Base-by-base conservation (phyloP, 1,140 invertebrate genomes). In the Colletes latitarsis region DNA sequence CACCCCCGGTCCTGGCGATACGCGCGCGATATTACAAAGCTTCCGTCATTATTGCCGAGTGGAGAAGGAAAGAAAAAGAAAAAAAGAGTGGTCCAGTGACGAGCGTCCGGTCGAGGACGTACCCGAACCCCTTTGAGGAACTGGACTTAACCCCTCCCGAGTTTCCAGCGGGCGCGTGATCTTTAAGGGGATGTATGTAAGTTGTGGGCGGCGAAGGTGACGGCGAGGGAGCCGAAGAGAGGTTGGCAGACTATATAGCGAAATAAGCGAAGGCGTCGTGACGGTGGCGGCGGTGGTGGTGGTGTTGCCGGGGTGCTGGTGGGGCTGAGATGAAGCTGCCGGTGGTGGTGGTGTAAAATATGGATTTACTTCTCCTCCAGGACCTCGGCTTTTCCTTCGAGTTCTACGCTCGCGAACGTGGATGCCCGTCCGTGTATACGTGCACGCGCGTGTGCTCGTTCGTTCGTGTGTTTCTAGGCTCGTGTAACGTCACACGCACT, bases 311-410 rank as follows among this genome's bases (percentile, higher is more conserved):
- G 52, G 81, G 41, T 52, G 41, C n/a, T 67, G 41, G 53, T 68
- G 60, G 64, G 57, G 79, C 39, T 39, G 73, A 55, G 62, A 46
- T 68, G 74, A 55, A 57, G 46, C 62, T 53, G 78, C 82, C 82
- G 83, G 87, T 86, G 84, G 90, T 91, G 88, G 90, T 90, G 89
- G 91, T 90, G 91, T 93, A 93, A 93, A 93, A 93, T 93, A 93
- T 93, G 91, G 92, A 93, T 93, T 92, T 92, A 92, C 91, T 90
- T 91, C 92, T 90, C 92, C 91, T 92, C 89, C 85, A 86, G 87
- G 85, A 85, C 88, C 89, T 88, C 85, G 84, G 90, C 84, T 88
- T 89, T 92, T 92, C 88, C 91, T 90, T 85, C 86, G 83, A 87
- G 86, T 83, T 90, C 88, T 89, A 90, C 89, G 89, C 87, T 81